Conservation (phyloP, 1,140 invertebrate species). For the Drosophila pseudoobscura region DNA sequence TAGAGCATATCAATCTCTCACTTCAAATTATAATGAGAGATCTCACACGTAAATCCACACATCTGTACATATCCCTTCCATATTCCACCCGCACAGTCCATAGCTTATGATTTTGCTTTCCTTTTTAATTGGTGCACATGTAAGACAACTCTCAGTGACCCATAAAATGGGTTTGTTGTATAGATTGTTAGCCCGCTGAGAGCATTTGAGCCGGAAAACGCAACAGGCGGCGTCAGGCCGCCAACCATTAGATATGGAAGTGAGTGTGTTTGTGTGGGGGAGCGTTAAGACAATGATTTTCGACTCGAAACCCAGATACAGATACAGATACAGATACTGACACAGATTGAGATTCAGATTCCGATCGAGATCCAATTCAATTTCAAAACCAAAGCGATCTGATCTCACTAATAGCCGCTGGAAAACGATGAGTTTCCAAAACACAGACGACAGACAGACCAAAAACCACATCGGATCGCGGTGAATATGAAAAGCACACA, state of each 20-base stretch:
- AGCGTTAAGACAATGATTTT: conserved; percentile 29
- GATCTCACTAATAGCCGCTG: conserved; percentile 60
- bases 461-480: conserved; percentile 43
- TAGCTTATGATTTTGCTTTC: conserved; percentile 4
- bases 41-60: too few relatives aligned
- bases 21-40: too few relatives aligned
- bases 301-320: conserved; percentile 32
- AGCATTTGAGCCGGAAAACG: conserved; percentile 36
- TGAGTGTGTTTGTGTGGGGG: not conserved
- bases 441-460: conserved; percentile 32
- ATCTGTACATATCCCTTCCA: not conserved
- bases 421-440: conserved; percentile 80
- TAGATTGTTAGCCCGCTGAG: conserved; percentile 60
- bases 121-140: conserved; percentile 73
- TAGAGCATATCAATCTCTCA: too few relatives aligned
- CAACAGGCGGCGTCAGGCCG: conserved; percentile 63
- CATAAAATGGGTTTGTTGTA: conserved; percentile 46
- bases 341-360: conserved; percentile 26
- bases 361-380: conserved; percentile 41
- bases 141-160: conserved; percentile 52
- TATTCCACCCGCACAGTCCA: conserved; percentile 19
- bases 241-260: conserved; percentile 21
- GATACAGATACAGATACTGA: conserved; percentile 11
- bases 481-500: conserved; percentile 80
- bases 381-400: conserved; percentile 29